Evolutionary conservation across 2,888 invertebrate genomes (phyloP).

Genomic region (Synanthedon andrenaeformis): DNA sequence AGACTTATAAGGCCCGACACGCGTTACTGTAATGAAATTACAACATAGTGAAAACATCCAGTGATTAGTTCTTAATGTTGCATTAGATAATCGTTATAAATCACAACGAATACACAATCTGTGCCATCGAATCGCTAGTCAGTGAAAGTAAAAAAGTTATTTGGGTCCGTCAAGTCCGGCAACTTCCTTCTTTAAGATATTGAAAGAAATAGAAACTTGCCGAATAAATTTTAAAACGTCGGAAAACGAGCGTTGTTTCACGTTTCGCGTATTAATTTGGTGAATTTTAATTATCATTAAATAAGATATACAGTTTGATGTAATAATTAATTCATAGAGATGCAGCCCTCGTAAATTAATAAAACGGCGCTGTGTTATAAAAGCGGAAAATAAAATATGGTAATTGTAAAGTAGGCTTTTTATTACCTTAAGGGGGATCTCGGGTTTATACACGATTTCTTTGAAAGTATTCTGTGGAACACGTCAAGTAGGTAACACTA

Average conservation of each 20-base stretch:
- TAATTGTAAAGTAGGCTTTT: not conserved
- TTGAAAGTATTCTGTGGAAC: too few relatives aligned
- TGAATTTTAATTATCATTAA: constrained; percentile 11
- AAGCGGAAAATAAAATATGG: not conserved
- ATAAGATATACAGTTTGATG: constrained; percentile 10
- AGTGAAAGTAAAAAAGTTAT: not conserved
- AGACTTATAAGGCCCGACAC: too few relatives aligned
- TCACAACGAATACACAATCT: not conserved
- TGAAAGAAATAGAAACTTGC: not conserved
- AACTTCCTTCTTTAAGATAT: not conserved
- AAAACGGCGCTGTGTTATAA: not conserved
- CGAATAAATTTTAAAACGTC: not conserved
- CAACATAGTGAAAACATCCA: too few relatives aligned
- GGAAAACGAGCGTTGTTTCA: not conserved
- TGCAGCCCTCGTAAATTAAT: constrained; percentile 12
- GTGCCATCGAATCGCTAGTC: not conserved
- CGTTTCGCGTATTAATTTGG: constrained; percentile 4
- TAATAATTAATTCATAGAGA: constrained; percentile 15
- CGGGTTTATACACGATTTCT: too few relatives aligned
- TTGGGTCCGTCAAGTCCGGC: not conserved
- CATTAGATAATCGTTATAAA: not conserved
- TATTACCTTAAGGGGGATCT: not conserved
- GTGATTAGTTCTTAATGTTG: not conserved
- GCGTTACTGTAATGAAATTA: too few relatives aligned
- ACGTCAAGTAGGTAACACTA: too few relatives aligned